Conservation (phyloP, 37 sponge, comb jelly and placozoan species). For the Beroe forskalii region DNA sequence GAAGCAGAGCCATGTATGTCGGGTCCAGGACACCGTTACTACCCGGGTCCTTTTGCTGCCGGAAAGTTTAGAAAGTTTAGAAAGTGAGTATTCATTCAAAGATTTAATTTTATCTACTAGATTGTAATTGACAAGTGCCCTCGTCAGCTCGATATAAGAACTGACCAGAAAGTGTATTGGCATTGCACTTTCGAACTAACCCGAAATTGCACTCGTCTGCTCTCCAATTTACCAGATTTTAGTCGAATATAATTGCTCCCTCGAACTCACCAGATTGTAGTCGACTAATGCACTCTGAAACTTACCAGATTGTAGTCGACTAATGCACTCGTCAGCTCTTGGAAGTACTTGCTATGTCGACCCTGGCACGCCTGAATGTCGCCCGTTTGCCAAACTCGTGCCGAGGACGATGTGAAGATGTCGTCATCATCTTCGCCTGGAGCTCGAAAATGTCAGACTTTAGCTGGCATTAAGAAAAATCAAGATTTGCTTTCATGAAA, state of each 20-base stretch:
- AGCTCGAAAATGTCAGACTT: too few species aligned
- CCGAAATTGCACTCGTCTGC: too few species aligned
- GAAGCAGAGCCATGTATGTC: background rate
- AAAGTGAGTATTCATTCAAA: too few species aligned
- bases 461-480: background rate
- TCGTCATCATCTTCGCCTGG: background rate
- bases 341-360: slow-evolving; percentile 21
- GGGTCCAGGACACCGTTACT: background rate
- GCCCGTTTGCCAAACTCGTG: background rate
- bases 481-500: background rate
- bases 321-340: background rate
- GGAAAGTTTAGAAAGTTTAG: background rate
- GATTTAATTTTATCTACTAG: too few species aligned
- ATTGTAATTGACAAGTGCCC: too few species aligned
- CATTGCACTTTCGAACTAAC: too few species aligned
- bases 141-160: too few species aligned
- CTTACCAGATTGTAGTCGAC: background rate
- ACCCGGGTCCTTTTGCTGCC: background rate
- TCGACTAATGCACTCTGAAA: background rate
- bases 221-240: too few species aligned
- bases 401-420: background rate
- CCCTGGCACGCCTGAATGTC: slow-evolving; percentile 1
- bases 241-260: too few species aligned
- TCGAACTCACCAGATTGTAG: background rate
- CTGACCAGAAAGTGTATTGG: too few species aligned